phyloP scores from a whole-genome alignment of 2,888 invertebrate genomes.

The Drosophila monieri region DNA sequence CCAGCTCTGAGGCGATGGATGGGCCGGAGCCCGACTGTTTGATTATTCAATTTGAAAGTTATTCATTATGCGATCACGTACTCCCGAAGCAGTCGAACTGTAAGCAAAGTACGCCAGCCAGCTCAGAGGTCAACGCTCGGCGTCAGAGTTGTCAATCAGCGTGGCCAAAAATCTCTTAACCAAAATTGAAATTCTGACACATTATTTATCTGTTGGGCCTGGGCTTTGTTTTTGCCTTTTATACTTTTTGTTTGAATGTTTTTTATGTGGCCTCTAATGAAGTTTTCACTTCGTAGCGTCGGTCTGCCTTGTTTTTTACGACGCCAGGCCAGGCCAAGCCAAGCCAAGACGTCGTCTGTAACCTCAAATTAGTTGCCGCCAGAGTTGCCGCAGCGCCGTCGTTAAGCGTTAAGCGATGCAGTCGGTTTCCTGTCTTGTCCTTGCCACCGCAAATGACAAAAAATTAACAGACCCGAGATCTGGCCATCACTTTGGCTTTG shows the following conservation, averaged over 20 bases:
- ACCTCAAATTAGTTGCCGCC: slow-evolving; percentile 44
- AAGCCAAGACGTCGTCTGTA: slow-evolving; percentile 25
- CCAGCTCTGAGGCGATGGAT: slow-evolving; percentile 37
- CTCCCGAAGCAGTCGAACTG: slow-evolving; percentile 53
- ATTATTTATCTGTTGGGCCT: slow-evolving; percentile 48
- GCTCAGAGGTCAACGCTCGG: slow-evolving; percentile 70
- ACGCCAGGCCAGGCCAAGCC: slow-evolving; percentile 12
- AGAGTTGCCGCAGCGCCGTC: slow-evolving; percentile 12
- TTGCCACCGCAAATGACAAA: slow-evolving; percentile 51
- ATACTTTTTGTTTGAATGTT: neutral
- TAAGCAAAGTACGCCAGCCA: slow-evolving; percentile 1
- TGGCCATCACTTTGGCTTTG: slow-evolving; percentile 18
- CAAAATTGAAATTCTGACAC: slow-evolving; percentile 78
- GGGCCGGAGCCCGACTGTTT: slow-evolving; percentile 53
- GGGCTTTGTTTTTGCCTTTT: slow-evolving; percentile 7
- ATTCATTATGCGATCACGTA: slow-evolving; percentile 80
- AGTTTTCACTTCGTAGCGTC: slow-evolving; percentile 65
- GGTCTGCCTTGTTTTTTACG: slow-evolving; percentile 24
- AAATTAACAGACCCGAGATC: slow-evolving; percentile 39
- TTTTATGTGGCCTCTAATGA: slow-evolving; percentile 73
- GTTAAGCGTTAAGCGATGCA: slow-evolving; percentile 2
- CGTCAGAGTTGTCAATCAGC: slow-evolving; percentile 49
- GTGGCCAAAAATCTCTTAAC: slow-evolving; percentile 55
- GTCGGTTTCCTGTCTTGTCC: slow-evolving; percentile 44
- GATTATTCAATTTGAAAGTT: slow-evolving; percentile 81